These are phyloP conservation scores for Platichthys flesus DNA, from an alignment of 2,113 vertebrate species.

Conservation along the genomic window DNA sequence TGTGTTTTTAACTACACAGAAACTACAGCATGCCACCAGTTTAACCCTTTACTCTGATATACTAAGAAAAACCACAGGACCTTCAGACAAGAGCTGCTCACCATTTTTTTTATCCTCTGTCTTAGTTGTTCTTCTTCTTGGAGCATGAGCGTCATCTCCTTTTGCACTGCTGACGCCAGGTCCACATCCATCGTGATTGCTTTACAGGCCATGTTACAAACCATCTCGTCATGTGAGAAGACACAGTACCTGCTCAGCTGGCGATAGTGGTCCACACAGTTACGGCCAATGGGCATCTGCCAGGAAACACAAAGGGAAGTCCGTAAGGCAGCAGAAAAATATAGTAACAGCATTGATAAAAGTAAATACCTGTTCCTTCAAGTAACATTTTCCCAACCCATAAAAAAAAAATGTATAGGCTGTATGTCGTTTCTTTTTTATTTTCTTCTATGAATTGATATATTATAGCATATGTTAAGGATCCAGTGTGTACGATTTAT, in stretches of 20 bases:
- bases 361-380: neutral
- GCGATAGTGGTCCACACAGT: slow-evolving; percentile 94
- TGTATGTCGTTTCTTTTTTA: neutral
- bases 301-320: neutral
- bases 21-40: neutral
- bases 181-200: slow-evolving; percentile 88
- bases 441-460: neutral
- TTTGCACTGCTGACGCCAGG: slow-evolving; percentile 88
- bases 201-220: slow-evolving; percentile 94
- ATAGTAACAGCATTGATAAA: neutral
- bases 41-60: neutral
- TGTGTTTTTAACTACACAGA: neutral
- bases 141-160: slow-evolving; percentile 91
- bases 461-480: neutral
- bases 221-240: slow-evolving; percentile 98
- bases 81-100: slow-evolving; percentile 71
- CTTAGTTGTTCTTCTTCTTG: slow-evolving; percentile 87
- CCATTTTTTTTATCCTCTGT: slow-evolving; percentile 87
- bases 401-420: neutral
- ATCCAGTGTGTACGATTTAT: no score
- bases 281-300: slow-evolving; percentile 91
- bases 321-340: neutral
- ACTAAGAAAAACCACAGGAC: neutral
- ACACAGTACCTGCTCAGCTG: slow-evolving; percentile 94
- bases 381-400: neutral